Percentiles rank a stretch among this genome's conserved stretches.
phyloP scores from a whole-genome alignment of 92 coral and sea anemone species.

The Porites cylindrica region DNA sequence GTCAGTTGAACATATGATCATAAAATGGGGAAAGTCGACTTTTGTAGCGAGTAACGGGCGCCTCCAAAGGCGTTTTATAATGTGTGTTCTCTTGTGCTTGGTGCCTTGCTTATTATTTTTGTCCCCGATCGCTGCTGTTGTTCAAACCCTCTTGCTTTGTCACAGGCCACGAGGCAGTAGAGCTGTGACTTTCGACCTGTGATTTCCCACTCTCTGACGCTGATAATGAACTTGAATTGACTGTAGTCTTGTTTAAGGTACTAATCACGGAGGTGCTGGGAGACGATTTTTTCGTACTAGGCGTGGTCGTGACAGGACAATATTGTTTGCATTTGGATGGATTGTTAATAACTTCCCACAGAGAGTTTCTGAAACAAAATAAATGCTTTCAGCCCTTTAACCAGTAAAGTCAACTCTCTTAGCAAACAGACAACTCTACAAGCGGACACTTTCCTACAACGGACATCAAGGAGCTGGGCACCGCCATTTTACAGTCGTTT shows the following conservation, averaged over 20 bases:
- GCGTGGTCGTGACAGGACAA: not conserved
- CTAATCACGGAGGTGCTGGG: not conserved
- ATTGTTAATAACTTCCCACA: conserved; percentile 11
- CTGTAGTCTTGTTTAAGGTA: not conserved
- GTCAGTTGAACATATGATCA: not conserved
- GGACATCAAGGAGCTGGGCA: too few species aligned
- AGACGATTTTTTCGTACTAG: not conserved
- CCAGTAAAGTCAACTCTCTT: not conserved
- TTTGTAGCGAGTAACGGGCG: not conserved
- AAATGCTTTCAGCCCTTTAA: not conserved
- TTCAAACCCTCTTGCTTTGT: not conserved
- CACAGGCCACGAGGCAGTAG: not conserved
- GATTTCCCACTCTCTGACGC: not conserved
- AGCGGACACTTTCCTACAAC: not conserved
- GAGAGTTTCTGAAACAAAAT: conserved; percentile 4
- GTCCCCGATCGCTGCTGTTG: not conserved
- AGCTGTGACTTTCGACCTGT: not conserved
- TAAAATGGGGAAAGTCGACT: not conserved
- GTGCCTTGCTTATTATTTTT: too few species aligned
- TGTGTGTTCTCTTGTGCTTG: too few species aligned
- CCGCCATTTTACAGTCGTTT: too few species aligned
- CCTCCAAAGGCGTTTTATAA: too few species aligned
- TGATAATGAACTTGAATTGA: not conserved
- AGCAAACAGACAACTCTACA: not conserved
- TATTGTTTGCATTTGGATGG: conserved; percentile 6